Evolutionary conservation across 2,888 invertebrate species (phyloP).

Genomic region (Drosophila borealis): DNA sequence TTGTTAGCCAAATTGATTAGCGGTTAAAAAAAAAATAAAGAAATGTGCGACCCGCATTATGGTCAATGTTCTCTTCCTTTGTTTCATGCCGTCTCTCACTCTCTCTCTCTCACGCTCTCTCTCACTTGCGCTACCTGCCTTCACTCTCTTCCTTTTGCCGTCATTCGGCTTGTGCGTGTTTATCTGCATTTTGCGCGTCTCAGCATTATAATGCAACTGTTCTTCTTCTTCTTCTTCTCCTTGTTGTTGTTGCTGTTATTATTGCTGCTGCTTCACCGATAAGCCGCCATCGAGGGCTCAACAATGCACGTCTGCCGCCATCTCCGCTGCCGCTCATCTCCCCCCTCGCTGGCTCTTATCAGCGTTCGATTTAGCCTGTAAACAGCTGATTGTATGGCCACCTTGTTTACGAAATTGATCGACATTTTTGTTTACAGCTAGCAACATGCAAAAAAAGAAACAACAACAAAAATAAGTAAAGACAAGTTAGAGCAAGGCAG

Average conservation of each 20-base stretch:
- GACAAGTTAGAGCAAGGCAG: not conserved
- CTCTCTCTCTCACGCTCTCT: not conserved
- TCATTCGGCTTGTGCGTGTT: not conserved
- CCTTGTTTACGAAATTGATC: conserved; percentile 18
- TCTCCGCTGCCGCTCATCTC: not conserved
- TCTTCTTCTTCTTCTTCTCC: not conserved
- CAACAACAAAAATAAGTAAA: not conserved
- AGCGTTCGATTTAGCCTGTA: not conserved
- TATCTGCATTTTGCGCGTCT: conserved; percentile 15
- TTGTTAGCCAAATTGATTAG: conserved; percentile 36
- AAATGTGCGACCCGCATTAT: conserved; percentile 10
- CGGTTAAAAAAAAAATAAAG: conserved; percentile 11
- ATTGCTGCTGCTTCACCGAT: conserved; percentile 12
- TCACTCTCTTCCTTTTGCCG: not conserved
- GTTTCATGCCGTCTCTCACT: not conserved
- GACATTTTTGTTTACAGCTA: conserved; percentile 6
- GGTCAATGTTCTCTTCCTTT: conserved; percentile 4
- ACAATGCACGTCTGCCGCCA: conserved; percentile 9
- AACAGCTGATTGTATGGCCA: conserved; percentile 30
- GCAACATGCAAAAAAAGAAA: not conserved
- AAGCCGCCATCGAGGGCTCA: conserved; percentile 8
- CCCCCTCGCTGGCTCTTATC: not conserved
- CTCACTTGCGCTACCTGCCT: not conserved
- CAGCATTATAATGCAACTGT: conserved; percentile 38
- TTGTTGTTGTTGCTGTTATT: conserved; percentile 4